Base-by-base conservation (phyloP, 2,888 invertebrate species). In the Dryomyza anilis region DNA sequence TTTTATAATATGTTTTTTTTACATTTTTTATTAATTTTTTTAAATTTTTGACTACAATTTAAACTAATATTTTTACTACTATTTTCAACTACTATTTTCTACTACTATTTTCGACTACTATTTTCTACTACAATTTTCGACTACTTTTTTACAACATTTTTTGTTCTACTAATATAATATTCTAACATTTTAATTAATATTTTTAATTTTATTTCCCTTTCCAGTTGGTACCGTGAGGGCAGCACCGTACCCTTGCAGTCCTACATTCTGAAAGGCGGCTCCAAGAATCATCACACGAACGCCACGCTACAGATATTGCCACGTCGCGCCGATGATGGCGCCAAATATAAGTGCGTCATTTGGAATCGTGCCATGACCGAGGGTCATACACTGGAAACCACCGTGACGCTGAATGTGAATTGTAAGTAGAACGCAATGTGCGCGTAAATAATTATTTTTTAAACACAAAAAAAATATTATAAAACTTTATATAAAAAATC, bases 321-420 rank as follows among this genome's bases (percentile, higher is more conserved):
- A 23, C 87, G 88, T 59, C 89, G 92, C 71, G 92, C 93, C 70
- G 95, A 96, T 81, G 95, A 96, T 78, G 90, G 91, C 45, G 91
- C 93, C 67, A 86, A 88, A 63, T 94, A 91, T 84, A 88, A 92
- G 69, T 96, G 96, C 83, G 91, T 91, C 72, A 95, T 96, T 68
- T 91, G 92, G 88, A 96, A 96, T 85, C 86, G 95, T 64, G 96
- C 95, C 73, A 91, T 96, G 89, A 87, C 89, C 8, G 90, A 91
- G 69, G 91, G 91, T 60, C 88, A 90, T 67, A 91, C 92, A 75
- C 85, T 95, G 70, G 93, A 93, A 76, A 89, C 93, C 55, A 89
- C 89, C 43, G 90, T 95, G 67, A 89, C 90, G 46, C 87, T 96
- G 65, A 92, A 91, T 82, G 95, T 96, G 72, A 94, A 95, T 85